Base-by-base conservation (phyloP, 2,797 vertebrate genomes). In the Xerus rutilus region DNA sequence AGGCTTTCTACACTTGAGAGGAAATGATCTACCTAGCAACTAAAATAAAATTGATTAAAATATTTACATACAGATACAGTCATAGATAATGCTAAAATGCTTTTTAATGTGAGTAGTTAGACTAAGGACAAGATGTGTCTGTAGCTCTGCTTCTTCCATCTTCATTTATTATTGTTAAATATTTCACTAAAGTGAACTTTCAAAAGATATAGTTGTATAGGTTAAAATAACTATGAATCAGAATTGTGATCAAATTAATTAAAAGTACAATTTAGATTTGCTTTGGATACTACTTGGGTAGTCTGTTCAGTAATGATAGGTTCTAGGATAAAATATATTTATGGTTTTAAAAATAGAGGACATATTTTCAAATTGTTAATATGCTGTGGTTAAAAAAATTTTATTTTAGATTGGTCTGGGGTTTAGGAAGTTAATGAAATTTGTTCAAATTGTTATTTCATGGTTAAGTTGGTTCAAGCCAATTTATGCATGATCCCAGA, bases 141-240 rank as follows among this genome's bases (percentile, higher is more conserved):
- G 32, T 83, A 79, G 28, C 30, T 77, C 39, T 74, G 76, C n/a
- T 91, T 95, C 52, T 88, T 79, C n/a, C 62, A 88, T 62, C 82
- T 76, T 54, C 25, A 89, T 62, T 84, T 93, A 32, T 72, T 87
- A 86, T 57, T 72, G 93, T 91, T 85, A 94, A 88, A 84, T 85
- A 59, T 93, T 82, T 95, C 54, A 83, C 79, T 94, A 95, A 97
- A 73, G 92, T 69, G 14, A 81, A 77, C 67, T 89, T 52, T 95
- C 86, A 2, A 95, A 89, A 83, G 74, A 92, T 95, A 93, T 5
- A 62, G 65, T 67, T 83, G 8, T 65, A 14, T 92, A 57, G 35
- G 57, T 93, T 90, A 73, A 89, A 94, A 93, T 57, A n/a, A 59
- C 23, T 39, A 39, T 69, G 57, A 95, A 82, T 94, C 57, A 95